Conservation (phyloP, 2,113 vertebrate genomes). For the Elgaria multicarinata region DNA sequence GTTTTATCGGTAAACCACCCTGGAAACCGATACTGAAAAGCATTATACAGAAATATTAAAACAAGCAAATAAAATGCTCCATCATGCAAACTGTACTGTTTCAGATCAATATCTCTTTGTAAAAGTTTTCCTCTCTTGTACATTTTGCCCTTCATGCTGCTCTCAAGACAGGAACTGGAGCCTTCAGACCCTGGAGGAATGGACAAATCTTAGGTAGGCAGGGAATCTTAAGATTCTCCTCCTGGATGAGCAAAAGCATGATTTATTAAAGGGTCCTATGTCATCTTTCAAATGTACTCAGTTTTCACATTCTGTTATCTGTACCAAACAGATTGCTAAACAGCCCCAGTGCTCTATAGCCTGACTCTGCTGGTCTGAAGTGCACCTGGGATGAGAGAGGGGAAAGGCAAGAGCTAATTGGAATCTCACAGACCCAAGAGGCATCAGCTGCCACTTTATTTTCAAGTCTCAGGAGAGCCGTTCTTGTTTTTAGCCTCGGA, state of each 20-base stretch:
- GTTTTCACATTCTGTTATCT: conserved; percentile 15
- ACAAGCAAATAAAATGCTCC: neutral
- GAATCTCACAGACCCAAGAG: conserved; percentile 11
- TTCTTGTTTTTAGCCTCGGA: conserved; percentile 18
- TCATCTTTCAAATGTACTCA: neutral
- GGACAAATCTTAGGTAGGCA: neutral
- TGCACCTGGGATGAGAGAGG: neutral
- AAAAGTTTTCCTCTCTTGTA: neutral
- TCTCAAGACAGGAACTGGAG: neutral
- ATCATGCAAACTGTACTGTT: neutral
- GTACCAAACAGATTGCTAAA: neutral
- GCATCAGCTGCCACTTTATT: conserved; percentile 13
- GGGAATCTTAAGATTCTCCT: neutral
- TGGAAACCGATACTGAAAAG: neutral
- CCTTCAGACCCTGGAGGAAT: neutral
- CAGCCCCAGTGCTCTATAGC: conserved; percentile 4
- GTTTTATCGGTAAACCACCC: neutral
- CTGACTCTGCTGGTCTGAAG: neutral
- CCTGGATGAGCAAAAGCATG: neutral
- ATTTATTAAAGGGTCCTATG: neutral
- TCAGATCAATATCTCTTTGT: neutral
- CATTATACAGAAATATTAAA: neutral
- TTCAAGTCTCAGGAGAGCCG: neutral
- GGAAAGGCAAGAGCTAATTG: neutral
- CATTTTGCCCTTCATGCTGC: neutral